phyloP scores from a whole-genome alignment of 2,888 invertebrate genomes.

The Dynastes grantii region DNA sequence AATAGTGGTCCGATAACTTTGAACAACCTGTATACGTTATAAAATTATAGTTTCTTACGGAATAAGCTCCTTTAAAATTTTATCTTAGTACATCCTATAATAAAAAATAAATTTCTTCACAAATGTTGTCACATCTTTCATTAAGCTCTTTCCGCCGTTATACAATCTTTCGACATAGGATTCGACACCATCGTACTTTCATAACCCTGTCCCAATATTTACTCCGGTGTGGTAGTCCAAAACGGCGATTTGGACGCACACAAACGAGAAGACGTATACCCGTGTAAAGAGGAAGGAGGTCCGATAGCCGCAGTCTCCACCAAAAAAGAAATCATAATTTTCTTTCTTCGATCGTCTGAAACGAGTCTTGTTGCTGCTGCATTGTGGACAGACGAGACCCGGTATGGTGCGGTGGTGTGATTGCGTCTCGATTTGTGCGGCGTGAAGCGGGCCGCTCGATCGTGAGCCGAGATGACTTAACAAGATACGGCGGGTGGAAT shows the following conservation, averaged over 20 bases:
- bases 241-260: conserved; percentile 20
- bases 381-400: neutral
- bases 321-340: conserved; percentile 43
- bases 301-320: conserved; percentile 21
- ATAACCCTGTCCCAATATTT: conserved; percentile 46
- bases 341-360: conserved; percentile 31
- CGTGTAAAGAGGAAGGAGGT: conserved; percentile 18
- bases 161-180: conserved; percentile 10
- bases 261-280: neutral
- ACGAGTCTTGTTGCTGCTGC: conserved; percentile 16
- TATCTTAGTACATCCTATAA: no score
- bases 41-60: no score
- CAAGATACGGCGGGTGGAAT: conserved; percentile 70
- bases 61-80: no score
- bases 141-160: conserved; percentile 15
- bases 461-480: conserved; percentile 70
- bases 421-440: conserved; percentile 55
- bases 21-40: no score
- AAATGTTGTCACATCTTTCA: neutral
- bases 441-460: conserved; percentile 59
- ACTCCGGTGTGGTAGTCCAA: conserved; percentile 42
- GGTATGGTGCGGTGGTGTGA: conserved; percentile 49
- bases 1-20: no score
- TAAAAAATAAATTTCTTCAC: no score
- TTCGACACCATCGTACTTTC: conserved; percentile 24